A percentile compares a stretch with the other conserved stretches of the same genome.
Conservation (phyloP, 2,888 invertebrate species). For the Lycocerus yunnanus region DNA sequence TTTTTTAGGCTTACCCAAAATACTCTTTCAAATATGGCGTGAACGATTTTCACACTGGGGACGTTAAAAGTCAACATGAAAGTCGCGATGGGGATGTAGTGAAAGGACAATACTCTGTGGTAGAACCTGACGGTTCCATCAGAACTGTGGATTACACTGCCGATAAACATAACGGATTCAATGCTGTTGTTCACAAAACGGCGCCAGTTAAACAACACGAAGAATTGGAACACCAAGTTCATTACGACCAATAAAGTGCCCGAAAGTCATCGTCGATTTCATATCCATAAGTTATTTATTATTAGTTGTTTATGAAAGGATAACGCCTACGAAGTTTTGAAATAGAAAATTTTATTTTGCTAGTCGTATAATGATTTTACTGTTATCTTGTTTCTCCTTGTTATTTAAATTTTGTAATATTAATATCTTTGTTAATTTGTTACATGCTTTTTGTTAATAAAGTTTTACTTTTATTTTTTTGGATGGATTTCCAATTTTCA, state of each 20-base stretch:
- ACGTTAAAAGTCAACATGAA: constrained; percentile 52
- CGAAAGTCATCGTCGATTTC: background rate
- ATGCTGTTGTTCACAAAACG: constrained; percentile 49
- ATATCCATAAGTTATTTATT: background rate
- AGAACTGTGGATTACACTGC: constrained; percentile 54
- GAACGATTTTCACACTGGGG: constrained; percentile 52
- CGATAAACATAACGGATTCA: constrained; percentile 52
- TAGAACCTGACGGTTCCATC: constrained; percentile 53
- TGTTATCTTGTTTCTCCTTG: background rate
- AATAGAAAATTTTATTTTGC: background rate
- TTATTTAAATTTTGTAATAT: background rate
- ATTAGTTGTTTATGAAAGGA: background rate
- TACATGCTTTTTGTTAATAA: background rate
- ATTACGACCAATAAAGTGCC: background rate
- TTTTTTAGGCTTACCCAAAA: constrained; percentile 49
- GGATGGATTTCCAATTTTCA: background rate
- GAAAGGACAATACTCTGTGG: constrained; percentile 52
- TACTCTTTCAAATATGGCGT: constrained; percentile 53
- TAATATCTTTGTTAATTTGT: background rate
- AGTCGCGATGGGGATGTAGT: constrained; percentile 52
- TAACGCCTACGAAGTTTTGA: background rate
- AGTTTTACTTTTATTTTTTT: background rate
- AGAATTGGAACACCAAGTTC: background rate
- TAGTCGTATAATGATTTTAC: background rate
- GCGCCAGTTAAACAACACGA: constrained; percentile 33